phyloP scores from a whole-genome alignment of 2,113 vertebrate genomes.

The Tachuris rubrigastra region DNA sequence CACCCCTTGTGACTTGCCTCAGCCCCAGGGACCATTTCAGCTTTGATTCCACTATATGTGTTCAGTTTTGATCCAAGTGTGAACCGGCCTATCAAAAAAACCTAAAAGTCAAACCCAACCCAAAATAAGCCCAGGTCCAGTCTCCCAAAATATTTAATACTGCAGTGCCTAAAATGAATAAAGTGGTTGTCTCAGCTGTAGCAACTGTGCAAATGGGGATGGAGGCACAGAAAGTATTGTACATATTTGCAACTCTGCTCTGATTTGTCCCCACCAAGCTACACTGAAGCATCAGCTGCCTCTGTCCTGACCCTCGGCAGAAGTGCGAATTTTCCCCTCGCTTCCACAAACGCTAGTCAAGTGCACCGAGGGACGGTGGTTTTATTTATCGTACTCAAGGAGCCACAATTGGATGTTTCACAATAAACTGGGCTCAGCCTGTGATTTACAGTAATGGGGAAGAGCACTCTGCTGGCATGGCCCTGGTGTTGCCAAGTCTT shows the following conservation, averaged over 20 bases:
- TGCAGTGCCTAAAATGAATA: neutral
- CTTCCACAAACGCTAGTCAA: neutral
- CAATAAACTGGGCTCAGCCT: conserved; percentile 17
- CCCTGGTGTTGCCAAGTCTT: conserved; percentile 42
- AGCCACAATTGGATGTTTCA: conserved; percentile 15
- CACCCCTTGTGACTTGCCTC: fast-evolving
- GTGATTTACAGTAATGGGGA: conserved; percentile 29
- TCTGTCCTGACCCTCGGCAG: neutral
- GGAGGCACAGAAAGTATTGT: neutral
- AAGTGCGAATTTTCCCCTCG: neutral
- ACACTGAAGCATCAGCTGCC: neutral
- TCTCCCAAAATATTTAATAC: neutral
- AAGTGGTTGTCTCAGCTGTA: neutral
- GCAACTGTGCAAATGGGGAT: neutral
- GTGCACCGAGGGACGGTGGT: neutral
- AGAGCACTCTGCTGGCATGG: conserved; percentile 30
- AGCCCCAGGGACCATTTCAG: neutral
- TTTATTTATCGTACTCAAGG: conserved; percentile 4
- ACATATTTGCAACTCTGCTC: neutral
- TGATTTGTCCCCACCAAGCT: neutral
- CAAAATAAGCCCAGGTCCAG: neutral
- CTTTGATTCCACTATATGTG: neutral
- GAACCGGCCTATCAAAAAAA: neutral
- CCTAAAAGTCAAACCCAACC: neutral
- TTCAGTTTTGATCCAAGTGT: neutral